phyloP scores from a whole-genome alignment of 2,888 invertebrate species.

The Rapana venosa region DNA sequence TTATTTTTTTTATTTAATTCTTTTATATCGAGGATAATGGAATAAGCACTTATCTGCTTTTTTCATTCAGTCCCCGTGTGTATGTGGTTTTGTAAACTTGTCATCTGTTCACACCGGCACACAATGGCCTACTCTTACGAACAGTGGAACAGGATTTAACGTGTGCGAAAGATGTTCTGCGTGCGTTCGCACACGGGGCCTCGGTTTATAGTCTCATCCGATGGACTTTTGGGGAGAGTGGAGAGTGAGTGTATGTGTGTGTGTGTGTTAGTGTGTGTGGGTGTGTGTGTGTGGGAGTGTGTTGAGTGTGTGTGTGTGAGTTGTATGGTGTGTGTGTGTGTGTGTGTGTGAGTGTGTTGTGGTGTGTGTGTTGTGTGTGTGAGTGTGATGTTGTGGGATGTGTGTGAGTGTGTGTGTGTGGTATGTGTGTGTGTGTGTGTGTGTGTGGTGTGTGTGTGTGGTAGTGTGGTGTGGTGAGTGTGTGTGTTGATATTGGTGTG shows the following conservation, averaged over 20 bases:
- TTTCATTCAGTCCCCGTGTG: no score
- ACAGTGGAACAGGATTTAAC: no score
- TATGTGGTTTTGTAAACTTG: no score
- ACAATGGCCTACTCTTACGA: no score
- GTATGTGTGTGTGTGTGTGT: neutral
- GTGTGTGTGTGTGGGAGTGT: neutral
- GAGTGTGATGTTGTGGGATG: neutral
- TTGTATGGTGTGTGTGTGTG: neutral
- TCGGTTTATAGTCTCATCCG: no score
- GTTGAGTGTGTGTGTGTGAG: neutral
- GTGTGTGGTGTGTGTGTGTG: neutral
- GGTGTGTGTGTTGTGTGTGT: neutral
- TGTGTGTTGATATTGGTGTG: neutral
- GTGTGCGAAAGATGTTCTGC: no score
- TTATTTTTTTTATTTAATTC: no score
- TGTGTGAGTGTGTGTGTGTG: neutral
- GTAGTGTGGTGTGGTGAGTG: neutral
- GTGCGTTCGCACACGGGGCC: no score
- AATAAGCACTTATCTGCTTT: no score
- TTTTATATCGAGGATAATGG: no score
- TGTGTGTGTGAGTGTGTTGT: neutral
- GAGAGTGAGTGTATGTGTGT: slow-evolving; percentile 8
- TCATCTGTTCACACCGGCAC: no score
- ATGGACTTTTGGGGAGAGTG: no score
- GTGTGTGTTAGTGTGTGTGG: neutral